Conservation (phyloP, 2,888 invertebrate species). For the Cryptus viduatorius region DNA sequence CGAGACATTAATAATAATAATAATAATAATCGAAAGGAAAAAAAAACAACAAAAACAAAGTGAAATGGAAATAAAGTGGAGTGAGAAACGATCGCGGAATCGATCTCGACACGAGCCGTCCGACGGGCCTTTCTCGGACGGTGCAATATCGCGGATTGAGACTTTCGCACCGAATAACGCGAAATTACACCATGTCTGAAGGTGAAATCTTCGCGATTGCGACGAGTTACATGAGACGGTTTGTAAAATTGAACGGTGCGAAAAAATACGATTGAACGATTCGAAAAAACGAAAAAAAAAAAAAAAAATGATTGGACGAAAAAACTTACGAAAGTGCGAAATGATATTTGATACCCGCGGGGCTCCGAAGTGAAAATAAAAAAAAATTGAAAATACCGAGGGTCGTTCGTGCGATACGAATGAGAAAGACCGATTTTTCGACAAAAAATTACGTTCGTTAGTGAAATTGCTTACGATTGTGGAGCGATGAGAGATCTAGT, state of each 20-base stretch:
- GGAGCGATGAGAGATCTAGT: neutral
- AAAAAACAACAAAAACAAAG: constrained; percentile 3
- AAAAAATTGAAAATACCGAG: neutral
- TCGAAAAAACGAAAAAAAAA: neutral
- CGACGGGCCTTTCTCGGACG: neutral
- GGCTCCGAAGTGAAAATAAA: neutral
- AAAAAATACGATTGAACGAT: neutral
- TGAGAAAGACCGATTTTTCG: neutral
- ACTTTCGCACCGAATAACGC: neutral
- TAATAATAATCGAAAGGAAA: constrained; percentile 12
- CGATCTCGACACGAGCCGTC: constrained; percentile 8
- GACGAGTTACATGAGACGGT: neutral
- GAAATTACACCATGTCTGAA: neutral
- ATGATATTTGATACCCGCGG: neutral
- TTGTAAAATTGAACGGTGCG: neutral
- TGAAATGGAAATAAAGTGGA: neutral
- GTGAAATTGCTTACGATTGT: neutral
- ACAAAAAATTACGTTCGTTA: neutral
- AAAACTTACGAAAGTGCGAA: neutral
- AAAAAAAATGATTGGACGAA: neutral
- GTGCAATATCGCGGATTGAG: neutral
- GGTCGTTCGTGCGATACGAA: neutral
- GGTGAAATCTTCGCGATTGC: neutral
- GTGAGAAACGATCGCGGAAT: neutral
- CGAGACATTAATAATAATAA: constrained; percentile 34